These are phyloP conservation scores for Epinotia brunnichana DNA, from an alignment of 2,888 invertebrate genomes.

Conservation along the genomic window DNA sequence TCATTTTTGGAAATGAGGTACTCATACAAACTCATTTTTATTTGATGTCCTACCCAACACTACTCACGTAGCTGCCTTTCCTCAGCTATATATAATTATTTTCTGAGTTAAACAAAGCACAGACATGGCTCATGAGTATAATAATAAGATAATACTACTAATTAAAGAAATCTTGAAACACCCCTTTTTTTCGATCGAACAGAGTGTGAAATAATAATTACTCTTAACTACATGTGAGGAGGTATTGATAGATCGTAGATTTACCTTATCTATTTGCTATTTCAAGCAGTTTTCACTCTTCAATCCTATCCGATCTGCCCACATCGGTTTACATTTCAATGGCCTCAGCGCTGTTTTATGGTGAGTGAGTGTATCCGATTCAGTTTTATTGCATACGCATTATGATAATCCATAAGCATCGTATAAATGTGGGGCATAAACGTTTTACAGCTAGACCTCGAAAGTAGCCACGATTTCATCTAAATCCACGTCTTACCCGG, in stretches of 20 bases:
- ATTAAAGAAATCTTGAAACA: neutral
- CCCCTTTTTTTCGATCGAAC: neutral
- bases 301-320: constrained; percentile 32
- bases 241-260: constrained; percentile 26
- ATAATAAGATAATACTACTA: too few relatives aligned
- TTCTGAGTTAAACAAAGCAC: constrained; percentile 16
- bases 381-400: constrained; percentile 67
- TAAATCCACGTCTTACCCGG: constrained; percentile 55
- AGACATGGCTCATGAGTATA: neutral
- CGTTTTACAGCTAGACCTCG: constrained; percentile 59
- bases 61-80: constrained; percentile 17
- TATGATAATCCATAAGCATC: constrained; percentile 68
- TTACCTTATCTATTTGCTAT: constrained; percentile 21
- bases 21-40: too few relatives aligned
- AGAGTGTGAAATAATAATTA: constrained; percentile 4
- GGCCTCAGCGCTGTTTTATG: constrained; percentile 59
- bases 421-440: constrained; percentile 63
- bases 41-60: too few relatives aligned
- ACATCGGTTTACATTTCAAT: constrained; percentile 48
- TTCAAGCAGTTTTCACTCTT: constrained; percentile 22
- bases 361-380: constrained; percentile 59
- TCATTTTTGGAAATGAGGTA: too few relatives aligned
- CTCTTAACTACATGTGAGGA: constrained; percentile 10
- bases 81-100: constrained; percentile 4
- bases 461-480: constrained; percentile 51